These are phyloP conservation scores for Cassiopea xamachana DNA, from an alignment of 30 jellyfish, hydroid and myxozoan genomes.

Conservation along the genomic window DNA sequence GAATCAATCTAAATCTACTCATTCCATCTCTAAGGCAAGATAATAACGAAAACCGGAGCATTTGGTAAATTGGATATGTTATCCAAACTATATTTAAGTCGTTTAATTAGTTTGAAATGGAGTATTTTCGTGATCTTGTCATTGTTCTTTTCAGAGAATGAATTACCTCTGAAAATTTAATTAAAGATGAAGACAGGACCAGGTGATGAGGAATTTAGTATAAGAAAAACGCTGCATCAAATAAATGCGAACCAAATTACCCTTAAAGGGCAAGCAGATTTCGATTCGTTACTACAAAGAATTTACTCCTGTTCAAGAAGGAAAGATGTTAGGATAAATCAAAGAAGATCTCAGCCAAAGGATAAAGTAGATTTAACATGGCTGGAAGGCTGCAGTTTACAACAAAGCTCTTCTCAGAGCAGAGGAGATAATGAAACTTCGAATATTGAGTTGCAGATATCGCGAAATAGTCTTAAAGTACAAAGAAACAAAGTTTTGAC, in stretches of 20 bases:
- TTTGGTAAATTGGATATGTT: not conserved
- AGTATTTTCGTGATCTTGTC: not conserved
- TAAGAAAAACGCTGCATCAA: slow-evolving; percentile 37
- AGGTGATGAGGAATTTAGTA: slow-evolving; percentile 22
- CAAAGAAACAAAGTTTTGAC: no score
- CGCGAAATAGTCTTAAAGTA: not conserved
- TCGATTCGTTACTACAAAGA: slow-evolving; percentile 21
- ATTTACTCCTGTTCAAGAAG: not conserved
- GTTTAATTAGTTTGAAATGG: not conserved
- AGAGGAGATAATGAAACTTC: not conserved
- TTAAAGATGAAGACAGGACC: not conserved
- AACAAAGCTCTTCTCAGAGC: not conserved
- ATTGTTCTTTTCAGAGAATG: not conserved
- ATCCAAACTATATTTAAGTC: not conserved
- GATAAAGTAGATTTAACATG: not conserved
- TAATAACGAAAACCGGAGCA: not conserved
- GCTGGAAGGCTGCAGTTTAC: not conserved
- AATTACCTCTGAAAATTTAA: slow-evolving; percentile 8
- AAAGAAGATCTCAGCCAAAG: no score
- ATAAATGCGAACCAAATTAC: not conserved
- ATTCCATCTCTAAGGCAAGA: not conserved
- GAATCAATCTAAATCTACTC: not conserved
- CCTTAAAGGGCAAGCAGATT: slow-evolving; percentile 4
- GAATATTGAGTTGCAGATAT: not conserved
- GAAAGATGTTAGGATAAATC: not conserved